A percentile compares a stretch with the other conserved stretches of the same genome.
Evolutionary conservation across 1,140 invertebrate species (phyloP).

Genomic region (Physella acuta): DNA sequence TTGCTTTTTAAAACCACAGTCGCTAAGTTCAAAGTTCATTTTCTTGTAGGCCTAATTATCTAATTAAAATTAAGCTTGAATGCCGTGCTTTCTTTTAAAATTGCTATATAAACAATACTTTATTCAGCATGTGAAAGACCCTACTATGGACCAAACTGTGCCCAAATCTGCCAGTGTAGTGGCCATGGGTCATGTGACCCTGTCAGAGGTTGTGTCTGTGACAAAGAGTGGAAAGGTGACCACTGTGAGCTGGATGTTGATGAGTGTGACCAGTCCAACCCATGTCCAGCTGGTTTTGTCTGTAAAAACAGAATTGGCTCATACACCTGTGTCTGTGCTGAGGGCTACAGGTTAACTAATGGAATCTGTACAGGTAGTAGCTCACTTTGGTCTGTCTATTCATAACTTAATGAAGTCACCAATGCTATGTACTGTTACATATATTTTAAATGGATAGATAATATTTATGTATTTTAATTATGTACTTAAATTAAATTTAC

Average conservation of each 20-base stretch:
- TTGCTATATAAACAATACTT: too few relatives aligned
- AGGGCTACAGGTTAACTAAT: constrained; percentile 2
- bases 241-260: constrained; percentile 28
- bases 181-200: constrained; percentile 24
- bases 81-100: too few relatives aligned
- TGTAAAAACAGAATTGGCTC: constrained; percentile 26
- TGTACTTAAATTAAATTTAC: too few relatives aligned
- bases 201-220: constrained; percentile 29
- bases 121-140: constrained; percentile 19
- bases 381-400: neutral
- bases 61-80: too few relatives aligned
- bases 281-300: constrained; percentile 16
- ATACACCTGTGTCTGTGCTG: constrained; percentile 26
- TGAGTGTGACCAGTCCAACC: constrained; percentile 17
- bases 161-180: constrained; percentile 21
- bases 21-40: too few relatives aligned
- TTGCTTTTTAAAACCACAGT: too few relatives aligned
- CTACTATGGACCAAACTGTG: constrained; percentile 29
- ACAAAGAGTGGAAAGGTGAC: constrained; percentile 28
- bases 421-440: too few relatives aligned
- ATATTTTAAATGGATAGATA: too few relatives aligned
- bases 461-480: too few relatives aligned
- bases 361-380: constrained; percentile 1
- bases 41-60: too few relatives aligned
- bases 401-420: too few relatives aligned